Base-by-base conservation (phyloP, 2,888 invertebrate species). In the Hydraecia micacea region DNA sequence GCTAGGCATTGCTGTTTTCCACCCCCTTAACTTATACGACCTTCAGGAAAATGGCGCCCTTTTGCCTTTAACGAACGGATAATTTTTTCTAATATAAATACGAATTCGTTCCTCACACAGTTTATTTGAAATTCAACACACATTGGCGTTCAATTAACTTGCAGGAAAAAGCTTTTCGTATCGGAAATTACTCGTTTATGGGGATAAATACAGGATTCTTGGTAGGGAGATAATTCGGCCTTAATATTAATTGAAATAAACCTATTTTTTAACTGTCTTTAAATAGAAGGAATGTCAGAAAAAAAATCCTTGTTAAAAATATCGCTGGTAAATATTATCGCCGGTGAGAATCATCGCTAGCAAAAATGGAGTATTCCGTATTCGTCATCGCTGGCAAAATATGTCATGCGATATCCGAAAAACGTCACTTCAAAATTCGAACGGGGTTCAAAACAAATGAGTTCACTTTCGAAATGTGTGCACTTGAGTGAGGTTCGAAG, bases 41-140 rank as follows among this genome's bases (percentile, higher is more conserved):
- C 18, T 55, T 71, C 25, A 25, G 13, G 7, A 18, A 55, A 68
- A 32, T 25, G 8, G 46, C 32, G 0, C 9, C 36, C 11, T 36
- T 62, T 58, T 68, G 32, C 67, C n/a, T 28, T 32, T 21, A 46
- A 15, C 9, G 21, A 67, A 13, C 39, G 55, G 46, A 63, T 42
- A 42, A n/a, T n/a, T n/a, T n/a, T 70, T 76, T 28, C 36, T 25
- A 32, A 83, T 32, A 66, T n/a, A 83, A 83, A 55, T 32, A 52
- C 21, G 15, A 42, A 66, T 18, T 42, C n/a, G 21, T 75, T 58
- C 21, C 49, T 18, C 1, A 6, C 1, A 18, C 18, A 39, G 15
- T 46, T 55, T 66, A 42, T 76, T 77, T 55, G 21, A 21, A 62
- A 83, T 83, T 62, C 80, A 62, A 21, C 55, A 7, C 55, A 62